These are phyloP conservation scores for Coptotermes formosanus DNA, from an alignment of 1,140 invertebrate genomes.

Conservation along the genomic window DNA sequence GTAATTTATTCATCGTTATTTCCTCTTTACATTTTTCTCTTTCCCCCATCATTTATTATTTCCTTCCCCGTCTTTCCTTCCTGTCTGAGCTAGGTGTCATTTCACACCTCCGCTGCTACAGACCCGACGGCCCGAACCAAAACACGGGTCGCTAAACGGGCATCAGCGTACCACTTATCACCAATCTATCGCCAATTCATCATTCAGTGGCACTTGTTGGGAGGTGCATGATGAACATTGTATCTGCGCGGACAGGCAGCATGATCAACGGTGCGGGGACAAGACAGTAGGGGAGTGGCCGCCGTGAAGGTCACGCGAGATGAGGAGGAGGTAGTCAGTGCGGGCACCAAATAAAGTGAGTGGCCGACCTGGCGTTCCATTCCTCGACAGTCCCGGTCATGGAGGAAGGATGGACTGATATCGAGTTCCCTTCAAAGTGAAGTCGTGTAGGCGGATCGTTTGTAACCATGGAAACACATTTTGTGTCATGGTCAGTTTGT, in stretches of 20 bases:
- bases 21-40: too few relatives aligned
- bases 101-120: too few relatives aligned
- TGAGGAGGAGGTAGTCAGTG: neutral
- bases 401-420: neutral
- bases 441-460: too few relatives aligned
- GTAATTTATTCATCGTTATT: too few relatives aligned
- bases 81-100: too few relatives aligned
- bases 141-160: too few relatives aligned
- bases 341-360: constrained; percentile 8
- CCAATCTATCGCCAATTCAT: neutral
- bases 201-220: neutral
- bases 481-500: too few relatives aligned
- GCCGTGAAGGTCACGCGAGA: neutral
- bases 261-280: neutral
- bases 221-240: too few relatives aligned
- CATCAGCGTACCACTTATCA: neutral
- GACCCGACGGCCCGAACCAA: too few relatives aligned
- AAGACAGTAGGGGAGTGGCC: neutral
- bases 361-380: neutral
- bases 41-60: neutral
- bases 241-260: neutral
- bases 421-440: too few relatives aligned
- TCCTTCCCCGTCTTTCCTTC: neutral
- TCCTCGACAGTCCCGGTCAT: neutral
- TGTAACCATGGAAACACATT: too few relatives aligned